phyloP scores from a whole-genome alignment of 2,797 vertebrate species.

The Labeo calbasu region DNA sequence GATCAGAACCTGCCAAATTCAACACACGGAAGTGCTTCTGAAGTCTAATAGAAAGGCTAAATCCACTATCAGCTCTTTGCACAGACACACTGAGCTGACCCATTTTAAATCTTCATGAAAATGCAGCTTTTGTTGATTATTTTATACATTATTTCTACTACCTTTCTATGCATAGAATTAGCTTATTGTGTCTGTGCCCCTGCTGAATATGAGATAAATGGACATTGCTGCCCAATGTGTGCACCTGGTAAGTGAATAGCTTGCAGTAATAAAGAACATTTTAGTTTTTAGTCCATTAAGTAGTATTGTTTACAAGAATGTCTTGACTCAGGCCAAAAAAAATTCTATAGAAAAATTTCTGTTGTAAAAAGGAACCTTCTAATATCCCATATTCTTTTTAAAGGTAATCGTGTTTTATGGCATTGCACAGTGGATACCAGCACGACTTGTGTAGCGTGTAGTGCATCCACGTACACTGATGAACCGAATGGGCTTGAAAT shows the following conservation, averaged over 20 bases:
- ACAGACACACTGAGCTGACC: neutral
- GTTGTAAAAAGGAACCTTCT: neutral
- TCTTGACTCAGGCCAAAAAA: neutral
- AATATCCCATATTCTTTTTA: conserved; percentile 3
- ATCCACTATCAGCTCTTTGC: neutral
- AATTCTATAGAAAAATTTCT: neutral
- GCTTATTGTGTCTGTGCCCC: conserved; percentile 35
- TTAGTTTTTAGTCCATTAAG: neutral
- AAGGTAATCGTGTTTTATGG: conserved; percentile 55
- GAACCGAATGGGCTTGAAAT: conserved; percentile 18
- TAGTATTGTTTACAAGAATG: neutral
- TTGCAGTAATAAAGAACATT: neutral
- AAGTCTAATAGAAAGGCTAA: neutral
- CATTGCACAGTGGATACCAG: conserved; percentile 56
- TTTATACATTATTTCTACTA: neutral
- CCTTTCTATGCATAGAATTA: conserved; percentile 5
- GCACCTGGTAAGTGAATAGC: conserved; percentile 46
- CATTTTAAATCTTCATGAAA: neutral
- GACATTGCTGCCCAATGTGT: conserved; percentile 62
- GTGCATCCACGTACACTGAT: conserved; percentile 49
- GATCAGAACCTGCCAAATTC: neutral
- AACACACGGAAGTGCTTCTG: neutral
- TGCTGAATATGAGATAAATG: conserved; percentile 46
- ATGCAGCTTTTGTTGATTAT: neutral
- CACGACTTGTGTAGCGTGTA: conserved; percentile 60